Evolutionary conservation across 2,888 invertebrate species (phyloP), one percentile per base, ranked within the genome.

Genomic region (Lithosia quadra): DNA sequence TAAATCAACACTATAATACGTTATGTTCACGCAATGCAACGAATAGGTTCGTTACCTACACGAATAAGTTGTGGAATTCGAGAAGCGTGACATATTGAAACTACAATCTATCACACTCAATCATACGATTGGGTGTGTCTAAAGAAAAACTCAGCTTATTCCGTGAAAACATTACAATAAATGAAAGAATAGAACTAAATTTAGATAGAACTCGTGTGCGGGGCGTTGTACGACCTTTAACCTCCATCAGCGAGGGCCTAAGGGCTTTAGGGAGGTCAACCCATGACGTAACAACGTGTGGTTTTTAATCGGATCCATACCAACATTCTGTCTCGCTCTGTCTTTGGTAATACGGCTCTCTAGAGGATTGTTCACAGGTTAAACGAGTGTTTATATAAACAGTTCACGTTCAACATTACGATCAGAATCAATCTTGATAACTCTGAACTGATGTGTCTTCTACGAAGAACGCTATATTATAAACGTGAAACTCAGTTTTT

Each of bases 1-100:
- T 65, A 65, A 65, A 65, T 65, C 65, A 59, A 60, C 58, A 65
- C 33, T 59, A 53, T 60, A 60, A 65, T 59, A 65, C 58, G 49
- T 60, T 53, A 59, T 10, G 22, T 65, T 65, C 65, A 65, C 65
- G 65, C 65, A 33, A 65, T 65, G 21, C 24, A 60, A 49, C 49
- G 21, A 59, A 63, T 63, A 55, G 34, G 22, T 55, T 22, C 15
- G 36, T 63, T 21, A 33, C 39, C 58, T 58, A 43, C 43, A 65
- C 57, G 58, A 33, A 59, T 58, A 33, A 63, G 21, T 33, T 56
- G 36, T 22, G 22, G 15, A 53, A 11, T 36, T 24, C 2, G 22
- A 39, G 36, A 22, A 39, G 36, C 39, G 57, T 57, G 64, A 57
- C 39, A 28, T 24, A 64, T 57, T 39, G 9, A n/a, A 64, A 56